phyloP scores from a whole-genome alignment of 2,113 vertebrate genomes.

The Melanerpes aurifrons region DNA sequence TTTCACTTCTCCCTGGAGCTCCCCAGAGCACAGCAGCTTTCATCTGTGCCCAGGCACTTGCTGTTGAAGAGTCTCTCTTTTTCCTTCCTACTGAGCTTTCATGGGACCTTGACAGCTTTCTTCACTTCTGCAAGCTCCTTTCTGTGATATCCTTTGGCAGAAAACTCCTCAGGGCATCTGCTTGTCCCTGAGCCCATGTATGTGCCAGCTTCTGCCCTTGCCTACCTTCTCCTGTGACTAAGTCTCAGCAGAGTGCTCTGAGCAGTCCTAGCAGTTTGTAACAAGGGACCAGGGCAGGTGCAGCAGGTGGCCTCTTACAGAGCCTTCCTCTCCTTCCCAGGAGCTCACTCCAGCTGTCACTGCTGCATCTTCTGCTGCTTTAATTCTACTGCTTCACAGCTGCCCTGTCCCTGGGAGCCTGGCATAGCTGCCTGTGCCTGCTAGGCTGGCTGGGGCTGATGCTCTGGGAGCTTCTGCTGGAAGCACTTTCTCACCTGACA shows the following conservation, averaged over 20 bases:
- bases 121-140: not conserved
- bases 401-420: not conserved
- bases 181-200: not conserved
- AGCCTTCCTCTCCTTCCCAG: not conserved
- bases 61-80: no score
- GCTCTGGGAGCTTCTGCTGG: not conserved
- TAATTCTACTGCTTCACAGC: not conserved
- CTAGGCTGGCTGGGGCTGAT: not conserved
- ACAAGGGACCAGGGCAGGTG: not conserved
- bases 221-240: not conserved
- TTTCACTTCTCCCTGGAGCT: not conserved
- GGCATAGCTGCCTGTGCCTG: not conserved
- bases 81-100: no score
- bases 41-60: not conserved
- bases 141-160: not conserved
- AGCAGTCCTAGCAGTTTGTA: not conserved
- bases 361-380: not conserved
- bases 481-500: not conserved
- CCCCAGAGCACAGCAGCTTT: not conserved
- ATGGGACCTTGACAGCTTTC: not conserved
- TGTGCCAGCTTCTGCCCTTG: not conserved
- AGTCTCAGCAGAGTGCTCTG: not conserved
- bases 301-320: accelerated
- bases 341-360: not conserved
- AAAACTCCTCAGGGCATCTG: not conserved